phyloP scores from a whole-genome alignment of 2,888 invertebrate species.

The Ellobium chinense region DNA sequence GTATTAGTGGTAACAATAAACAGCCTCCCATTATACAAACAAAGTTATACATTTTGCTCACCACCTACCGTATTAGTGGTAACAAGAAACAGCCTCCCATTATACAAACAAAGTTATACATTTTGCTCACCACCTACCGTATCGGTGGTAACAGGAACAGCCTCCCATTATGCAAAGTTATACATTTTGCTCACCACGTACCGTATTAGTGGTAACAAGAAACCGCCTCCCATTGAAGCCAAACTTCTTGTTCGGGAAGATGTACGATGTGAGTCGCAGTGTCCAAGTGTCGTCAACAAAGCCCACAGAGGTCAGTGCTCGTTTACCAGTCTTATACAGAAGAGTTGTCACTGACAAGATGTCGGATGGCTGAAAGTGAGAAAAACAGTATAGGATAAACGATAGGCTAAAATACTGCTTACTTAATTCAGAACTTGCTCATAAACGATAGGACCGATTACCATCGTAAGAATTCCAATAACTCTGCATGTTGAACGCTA shows the following conservation, averaged over 20 bases:
- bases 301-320: not conserved
- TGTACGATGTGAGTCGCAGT: not conserved
- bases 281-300: conserved; percentile 4
- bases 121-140: too few relatives aligned
- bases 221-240: conserved; percentile 26
- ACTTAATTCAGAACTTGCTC: too few relatives aligned
- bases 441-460: too few relatives aligned
- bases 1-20: not conserved
- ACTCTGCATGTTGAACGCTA: not conserved
- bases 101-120: too few relatives aligned
- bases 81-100: too few relatives aligned
- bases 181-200: too few relatives aligned
- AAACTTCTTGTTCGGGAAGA: conserved; percentile 24
- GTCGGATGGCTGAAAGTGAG: not conserved
- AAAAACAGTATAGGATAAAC: too few relatives aligned
- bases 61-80: too few relatives aligned
- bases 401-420: too few relatives aligned
- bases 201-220: conserved; percentile 25
- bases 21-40: too few relatives aligned
- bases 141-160: not conserved
- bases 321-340: not conserved
- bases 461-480: too few relatives aligned
- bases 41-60: not conserved
- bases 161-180: too few relatives aligned
- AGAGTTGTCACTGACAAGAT: not conserved